Evolutionary conservation across 2,113 vertebrate species (phyloP), one percentile per base, ranked within the genome.

Genomic region (Myotis davidii): DNA sequence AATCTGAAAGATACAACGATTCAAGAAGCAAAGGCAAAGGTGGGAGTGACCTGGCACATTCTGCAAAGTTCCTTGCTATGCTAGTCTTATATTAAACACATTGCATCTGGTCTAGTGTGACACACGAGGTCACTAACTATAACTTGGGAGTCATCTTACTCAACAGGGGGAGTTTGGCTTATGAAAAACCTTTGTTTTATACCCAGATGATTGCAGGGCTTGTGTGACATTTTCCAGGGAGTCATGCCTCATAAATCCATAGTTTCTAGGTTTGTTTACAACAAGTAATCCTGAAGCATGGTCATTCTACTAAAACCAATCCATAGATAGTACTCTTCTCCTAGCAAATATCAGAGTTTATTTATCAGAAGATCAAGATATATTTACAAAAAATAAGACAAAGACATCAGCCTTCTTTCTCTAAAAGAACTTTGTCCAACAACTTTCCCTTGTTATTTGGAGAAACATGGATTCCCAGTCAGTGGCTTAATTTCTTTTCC

Each of bases 311-410:
- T 83, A 85, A 56, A 6, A 83, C 16, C 86, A 89, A 88, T 54
- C 17, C 10, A 42, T 54, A 94, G 32, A 21, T 42, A 54, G 9
- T 45, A 52, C 20, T 54, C 27, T 77, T n/a, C 16, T 61, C 39
- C 27, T 91, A 76, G 52, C 1, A 94, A 94, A 85, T 90, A 70
- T 69, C 67, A 50, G 61, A 77, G 50, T 72, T 88, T 85, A 74
- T 87, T 94, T 79, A 81, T 10, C 14, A 37, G 32, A 59, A 85
- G 59, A 45, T 85, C n/a, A 93, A 77, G 45, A 52, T 23, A 54
- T 85, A 78, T 72, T 77, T 90, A 59, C 20, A 94, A 84, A 54
- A 67, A 12, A 85, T 88, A 82, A 88, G 9, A 82, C 12, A 0
- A 50, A 83, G 9, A 50, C 16, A 82, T 8, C 48, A 82, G 18